Evolutionary conservation across 2,113 vertebrate species (phyloP).

Genomic region (Glaucidium brasilianum): DNA sequence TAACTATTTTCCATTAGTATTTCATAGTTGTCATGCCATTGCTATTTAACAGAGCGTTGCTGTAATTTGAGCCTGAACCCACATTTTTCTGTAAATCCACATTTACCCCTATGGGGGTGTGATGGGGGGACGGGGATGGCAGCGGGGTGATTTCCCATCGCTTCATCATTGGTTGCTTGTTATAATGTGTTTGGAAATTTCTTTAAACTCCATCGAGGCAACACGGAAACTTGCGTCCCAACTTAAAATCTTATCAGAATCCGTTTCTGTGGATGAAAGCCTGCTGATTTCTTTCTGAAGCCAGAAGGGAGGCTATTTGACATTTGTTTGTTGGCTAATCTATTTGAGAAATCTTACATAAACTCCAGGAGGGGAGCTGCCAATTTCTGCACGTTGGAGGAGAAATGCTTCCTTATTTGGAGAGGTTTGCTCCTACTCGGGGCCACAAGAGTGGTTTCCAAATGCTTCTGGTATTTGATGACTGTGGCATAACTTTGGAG

Average conservation of each 20-base stretch:
- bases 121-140: background rate
- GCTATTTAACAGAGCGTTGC: rapidly evolving
- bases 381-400: conserved; percentile 43
- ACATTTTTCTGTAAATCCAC: background rate
- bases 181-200: background rate
- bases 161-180: rapidly evolving
- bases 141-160: background rate
- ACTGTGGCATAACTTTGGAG: conserved; percentile 40
- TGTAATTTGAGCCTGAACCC: background rate
- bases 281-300: background rate
- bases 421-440: conserved; percentile 43
- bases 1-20: background rate
- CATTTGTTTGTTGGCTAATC: conserved; percentile 53
- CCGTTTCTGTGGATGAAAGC: background rate
- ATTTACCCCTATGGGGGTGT: background rate
- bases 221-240: background rate
- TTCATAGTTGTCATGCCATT: background rate
- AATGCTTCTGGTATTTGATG: conserved; percentile 51
- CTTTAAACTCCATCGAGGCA: background rate
- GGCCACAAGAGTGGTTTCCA: conserved; percentile 22
- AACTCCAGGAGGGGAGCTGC: conserved; percentile 29
- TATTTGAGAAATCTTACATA: conserved; percentile 41
- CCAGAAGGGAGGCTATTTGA: background rate
- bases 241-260: background rate
- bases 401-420: conserved; percentile 55